Base-by-base conservation (phyloP, 2,797 vertebrate genomes). In the Mus minutoides region DNA sequence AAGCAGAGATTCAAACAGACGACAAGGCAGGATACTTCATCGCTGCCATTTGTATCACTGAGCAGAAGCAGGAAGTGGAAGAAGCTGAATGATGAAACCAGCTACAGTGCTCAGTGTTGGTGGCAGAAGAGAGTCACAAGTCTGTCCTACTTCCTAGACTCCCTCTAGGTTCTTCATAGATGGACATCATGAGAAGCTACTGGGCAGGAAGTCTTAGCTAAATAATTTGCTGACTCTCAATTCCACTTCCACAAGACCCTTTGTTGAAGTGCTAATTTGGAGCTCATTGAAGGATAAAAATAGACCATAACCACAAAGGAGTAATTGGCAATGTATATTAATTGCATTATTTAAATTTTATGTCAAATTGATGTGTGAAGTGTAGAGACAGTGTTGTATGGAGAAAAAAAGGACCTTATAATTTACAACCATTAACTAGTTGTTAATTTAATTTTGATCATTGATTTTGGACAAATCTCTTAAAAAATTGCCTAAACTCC, bases 401-500 rank as follows among this genome's bases (percentile, higher is more conserved):
- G 10, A 62, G 4, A 62, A 77, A 62, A 43, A 94, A 94, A 88
- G 40, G 54, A 73, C 0, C 0, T 89, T 52, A 62, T 11, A 67
- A 46, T 22, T 92, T 87, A 49, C 60, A n/a, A 40, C 2, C 4
- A 49, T 75, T 82, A 92, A 24, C 2, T 75, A 13, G 0, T 82
- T 93, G 92, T 92, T 40, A 90, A 95, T 43, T 8, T 6, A 77
- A 6, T 84, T 91, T 90, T 56, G 0, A 75, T 89, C 12, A 69
- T 19, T 79, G 26, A 92, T 89, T 97, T 97, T 62, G 22, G 34
- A 86, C 4, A 84, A 46, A 52, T 82, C 22, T 93, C 1, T 93
- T 82, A 75, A 64, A 91, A 76, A 94, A 37, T 31, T 78, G 2
- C 34, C 40, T 67, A 43, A 90, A 79, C 13, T 46, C 94, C 31